Evolutionary conservation across 2,113 vertebrate genomes (phyloP).

Genomic region (Regulus satrapa): DNA sequence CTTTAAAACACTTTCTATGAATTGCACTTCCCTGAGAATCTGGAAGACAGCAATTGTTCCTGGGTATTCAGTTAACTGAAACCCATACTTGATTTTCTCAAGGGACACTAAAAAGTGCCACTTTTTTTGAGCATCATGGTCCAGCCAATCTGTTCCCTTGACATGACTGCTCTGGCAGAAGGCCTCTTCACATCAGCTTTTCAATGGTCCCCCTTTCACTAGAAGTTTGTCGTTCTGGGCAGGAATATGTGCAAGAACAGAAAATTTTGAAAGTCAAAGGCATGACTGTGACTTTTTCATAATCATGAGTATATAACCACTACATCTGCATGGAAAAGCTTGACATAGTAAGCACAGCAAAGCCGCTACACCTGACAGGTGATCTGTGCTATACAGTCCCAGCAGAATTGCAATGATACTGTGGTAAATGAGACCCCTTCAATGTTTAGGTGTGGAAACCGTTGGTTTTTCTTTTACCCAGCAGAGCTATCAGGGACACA

Average conservation of each 20-base stretch:
- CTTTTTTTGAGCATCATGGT: background rate
- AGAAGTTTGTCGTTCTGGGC: background rate
- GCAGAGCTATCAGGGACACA: background rate
- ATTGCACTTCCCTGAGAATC: background rate
- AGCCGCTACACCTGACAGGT: background rate
- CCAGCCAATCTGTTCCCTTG: background rate
- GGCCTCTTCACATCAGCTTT: background rate
- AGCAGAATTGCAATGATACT: background rate
- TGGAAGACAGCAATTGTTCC: background rate
- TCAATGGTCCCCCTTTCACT: background rate
- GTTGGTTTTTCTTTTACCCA: background rate
- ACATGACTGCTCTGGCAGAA: background rate
- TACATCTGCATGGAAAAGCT: background rate
- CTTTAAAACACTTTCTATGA: background rate
- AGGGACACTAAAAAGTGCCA: background rate
- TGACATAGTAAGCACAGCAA: background rate
- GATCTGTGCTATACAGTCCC: background rate
- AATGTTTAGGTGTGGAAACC: background rate
- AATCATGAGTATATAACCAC: background rate
- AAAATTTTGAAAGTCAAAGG: background rate
- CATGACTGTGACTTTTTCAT: fast-evolving
- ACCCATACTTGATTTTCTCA: background rate
- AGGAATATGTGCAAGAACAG: background rate
- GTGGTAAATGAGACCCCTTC: background rate
- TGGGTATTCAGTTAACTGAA: background rate